phyloP scores from a whole-genome alignment of 2,113 vertebrate species.

The Aegotheles bennettii region DNA sequence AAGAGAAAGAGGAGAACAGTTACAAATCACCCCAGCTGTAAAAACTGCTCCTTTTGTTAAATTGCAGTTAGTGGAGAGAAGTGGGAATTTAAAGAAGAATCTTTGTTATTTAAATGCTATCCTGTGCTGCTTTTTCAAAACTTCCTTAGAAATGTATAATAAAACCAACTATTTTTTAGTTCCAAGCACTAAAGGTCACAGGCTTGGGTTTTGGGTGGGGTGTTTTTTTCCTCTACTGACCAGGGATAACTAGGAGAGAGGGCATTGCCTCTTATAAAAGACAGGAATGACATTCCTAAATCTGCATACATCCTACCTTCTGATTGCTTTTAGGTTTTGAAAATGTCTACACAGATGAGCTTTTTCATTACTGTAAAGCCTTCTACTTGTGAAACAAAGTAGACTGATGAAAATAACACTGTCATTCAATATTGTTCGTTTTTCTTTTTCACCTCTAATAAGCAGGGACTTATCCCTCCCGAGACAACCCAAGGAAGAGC shows the following conservation, averaged over 20 bases:
- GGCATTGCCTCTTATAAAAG: not conserved
- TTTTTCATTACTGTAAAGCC: not conserved
- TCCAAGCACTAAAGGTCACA: not conserved
- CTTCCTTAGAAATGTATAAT: not conserved
- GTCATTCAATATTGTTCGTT: not conserved
- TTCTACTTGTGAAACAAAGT: not conserved
- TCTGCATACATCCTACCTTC: not conserved
- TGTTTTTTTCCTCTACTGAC: not conserved
- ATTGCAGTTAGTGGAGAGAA: not conserved
- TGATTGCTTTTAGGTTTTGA: not conserved
- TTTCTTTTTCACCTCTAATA: not conserved
- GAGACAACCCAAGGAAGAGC: not conserved
- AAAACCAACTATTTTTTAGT: not conserved
- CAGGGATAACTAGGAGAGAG: not conserved
- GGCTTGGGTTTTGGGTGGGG: not conserved
- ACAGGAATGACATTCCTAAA: not conserved
- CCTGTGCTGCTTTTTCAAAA: not conserved
- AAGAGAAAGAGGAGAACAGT: not conserved
- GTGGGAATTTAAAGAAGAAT: not conserved
- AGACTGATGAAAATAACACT: not conserved
- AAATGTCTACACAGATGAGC: not conserved
- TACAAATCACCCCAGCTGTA: conserved; percentile 19
- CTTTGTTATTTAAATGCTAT: conserved; percentile 33
- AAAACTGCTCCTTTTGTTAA: conserved; percentile 6
- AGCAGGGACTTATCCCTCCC: not conserved